Base-by-base conservation (phyloP, 2,888 invertebrate genomes). In the Dicyrtomina minuta region DNA sequence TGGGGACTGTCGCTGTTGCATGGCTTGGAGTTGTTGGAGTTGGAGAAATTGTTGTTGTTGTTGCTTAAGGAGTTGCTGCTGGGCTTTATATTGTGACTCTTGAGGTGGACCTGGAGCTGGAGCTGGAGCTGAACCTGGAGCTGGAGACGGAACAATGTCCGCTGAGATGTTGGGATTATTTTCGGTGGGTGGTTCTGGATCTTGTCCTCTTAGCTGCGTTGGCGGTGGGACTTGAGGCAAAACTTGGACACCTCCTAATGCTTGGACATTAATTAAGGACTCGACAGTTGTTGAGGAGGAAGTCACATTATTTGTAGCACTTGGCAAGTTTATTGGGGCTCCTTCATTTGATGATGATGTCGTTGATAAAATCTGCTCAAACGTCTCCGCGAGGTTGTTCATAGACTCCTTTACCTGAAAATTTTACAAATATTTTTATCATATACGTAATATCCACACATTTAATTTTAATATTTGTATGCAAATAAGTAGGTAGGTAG, bases 331-430 rank as follows among this genome's bases (percentile, higher is more conserved):
- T 27, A 12, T n/a, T 51, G 51, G 26, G 1, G 22, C 33, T 33
- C 33, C 33, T 5, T 33, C 33, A 33, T 33, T 33, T 33, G 33
- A 33, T 53, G 74, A 73, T 68, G 75, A 75, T 33, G 33, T 5
- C 46, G 74, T 74, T 68, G 75, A 75, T 62, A 75, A 71, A 60
- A 77, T 75, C 65, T 77, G 74, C 70, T 77, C 74, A 72, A 77
- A 78, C 64, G 77, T 73, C 65, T 77, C 73, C 33, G 75, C 73
- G 49, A 75, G 72, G 39, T 73, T 76, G 70, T 76, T 75, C 62
- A 78, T 62, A 33, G 75, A 70, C 62, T 78, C 76, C 62, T 74
- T 73, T 17, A 76, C 76, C 77, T 76, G 70, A 17, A 67, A 68
- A 39, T 46, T 4, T 43, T 12, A 4, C 12, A 46, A 46, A 46